phyloP scores from a whole-genome alignment of 2,113 vertebrate genomes.

The Nycticryphes semicollaris region DNA sequence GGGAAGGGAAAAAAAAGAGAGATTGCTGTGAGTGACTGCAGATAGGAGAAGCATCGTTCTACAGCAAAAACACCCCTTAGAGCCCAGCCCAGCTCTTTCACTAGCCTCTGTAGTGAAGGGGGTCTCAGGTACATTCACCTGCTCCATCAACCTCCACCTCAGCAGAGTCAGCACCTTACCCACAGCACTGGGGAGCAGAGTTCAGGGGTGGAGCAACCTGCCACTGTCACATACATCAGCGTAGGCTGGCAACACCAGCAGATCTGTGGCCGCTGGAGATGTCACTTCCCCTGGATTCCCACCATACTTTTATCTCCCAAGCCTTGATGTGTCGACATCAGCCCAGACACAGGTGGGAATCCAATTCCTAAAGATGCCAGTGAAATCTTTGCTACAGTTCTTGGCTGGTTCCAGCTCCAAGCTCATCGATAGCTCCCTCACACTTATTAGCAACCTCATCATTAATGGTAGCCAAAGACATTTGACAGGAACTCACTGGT shows the following conservation, averaged over 20 bases:
- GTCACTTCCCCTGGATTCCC: neutral
- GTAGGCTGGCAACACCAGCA: rapidly evolving
- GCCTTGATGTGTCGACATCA: neutral
- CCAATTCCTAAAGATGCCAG: rapidly evolving
- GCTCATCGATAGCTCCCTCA: neutral
- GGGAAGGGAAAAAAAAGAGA: neutral
- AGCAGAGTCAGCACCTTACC: neutral
- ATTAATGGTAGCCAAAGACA: rapidly evolving
- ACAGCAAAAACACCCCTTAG: rapidly evolving
- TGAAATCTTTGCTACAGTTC: neutral
- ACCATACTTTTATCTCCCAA: neutral
- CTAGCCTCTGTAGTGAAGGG: rapidly evolving
- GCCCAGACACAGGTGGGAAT: neutral
- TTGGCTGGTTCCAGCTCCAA: neutral
- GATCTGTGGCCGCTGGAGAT: neutral
- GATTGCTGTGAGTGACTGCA: rapidly evolving
- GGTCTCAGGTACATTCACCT: neutral
- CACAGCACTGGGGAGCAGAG: neutral
- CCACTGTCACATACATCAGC: rapidly evolving
- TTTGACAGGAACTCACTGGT: constrained; percentile 76
- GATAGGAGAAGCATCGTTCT: neutral
- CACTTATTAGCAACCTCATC: rapidly evolving
- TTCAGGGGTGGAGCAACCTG: neutral
- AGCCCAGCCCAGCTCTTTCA: neutral
- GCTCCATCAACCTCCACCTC: neutral